Conservation (phyloP, 2,888 invertebrate species). For the Acanthoscelides obtectus region DNA sequence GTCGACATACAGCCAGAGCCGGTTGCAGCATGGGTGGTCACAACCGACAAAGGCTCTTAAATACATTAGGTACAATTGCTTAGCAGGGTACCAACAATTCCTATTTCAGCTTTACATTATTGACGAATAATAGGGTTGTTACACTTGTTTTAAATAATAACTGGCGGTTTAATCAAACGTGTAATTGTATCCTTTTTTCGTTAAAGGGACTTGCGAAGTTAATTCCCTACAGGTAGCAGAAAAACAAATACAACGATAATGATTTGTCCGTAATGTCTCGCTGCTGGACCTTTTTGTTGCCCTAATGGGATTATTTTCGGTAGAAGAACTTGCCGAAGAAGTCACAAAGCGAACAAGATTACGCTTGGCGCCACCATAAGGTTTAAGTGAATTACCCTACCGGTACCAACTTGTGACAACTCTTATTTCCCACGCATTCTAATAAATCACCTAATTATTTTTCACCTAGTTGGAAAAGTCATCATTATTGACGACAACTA, state of each 20-base stretch:
- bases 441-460: too few species aligned
- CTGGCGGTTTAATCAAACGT: constrained; percentile 37
- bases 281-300: neutral
- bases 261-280: constrained; percentile 8
- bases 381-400: neutral
- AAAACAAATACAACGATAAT: constrained; percentile 26
- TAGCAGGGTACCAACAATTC: constrained; percentile 35
- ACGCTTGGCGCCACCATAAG: neutral
- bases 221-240: constrained; percentile 29
- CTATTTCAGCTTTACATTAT: constrained; percentile 37
- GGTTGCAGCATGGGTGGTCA: constrained; percentile 38
- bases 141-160: constrained; percentile 41
- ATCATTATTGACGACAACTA: too few species aligned
- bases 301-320: neutral
- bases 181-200: constrained; percentile 36
- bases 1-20: constrained; percentile 13
- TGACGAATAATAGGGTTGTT: constrained; percentile 39
- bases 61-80: constrained; percentile 44
- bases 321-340: neutral
- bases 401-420: too few species aligned
- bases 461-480: too few species aligned
- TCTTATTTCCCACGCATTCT: too few species aligned
- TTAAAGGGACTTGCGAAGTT: constrained; percentile 24
- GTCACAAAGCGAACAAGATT: neutral
- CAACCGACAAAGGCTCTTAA: constrained; percentile 42